Evolutionary conservation across 2,113 vertebrate species (phyloP).

Genomic region (Prolemur simus): DNA sequence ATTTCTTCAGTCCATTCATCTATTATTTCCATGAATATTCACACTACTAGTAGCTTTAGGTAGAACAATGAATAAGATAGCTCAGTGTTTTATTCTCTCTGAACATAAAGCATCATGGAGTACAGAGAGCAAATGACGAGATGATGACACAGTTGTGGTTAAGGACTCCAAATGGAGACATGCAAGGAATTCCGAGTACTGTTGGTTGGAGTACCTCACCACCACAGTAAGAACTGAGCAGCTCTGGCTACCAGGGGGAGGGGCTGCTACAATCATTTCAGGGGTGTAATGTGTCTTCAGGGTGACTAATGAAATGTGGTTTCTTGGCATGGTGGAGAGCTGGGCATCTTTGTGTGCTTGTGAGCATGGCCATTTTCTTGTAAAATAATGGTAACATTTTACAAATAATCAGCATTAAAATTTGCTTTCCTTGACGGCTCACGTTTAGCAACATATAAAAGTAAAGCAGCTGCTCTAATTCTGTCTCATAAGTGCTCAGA

Average conservation of each 20-base stretch:
- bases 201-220: neutral
- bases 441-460: neutral
- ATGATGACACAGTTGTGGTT: too few relatives aligned
- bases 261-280: neutral
- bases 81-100: neutral
- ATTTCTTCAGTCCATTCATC: neutral
- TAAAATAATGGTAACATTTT: neutral
- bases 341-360: neutral
- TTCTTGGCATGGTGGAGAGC: neutral
- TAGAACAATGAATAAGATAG: neutral
- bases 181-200: neutral
- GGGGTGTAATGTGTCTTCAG: neutral
- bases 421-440: neutral
- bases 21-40: neutral
- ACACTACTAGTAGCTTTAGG: neutral
- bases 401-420: neutral
- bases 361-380: neutral
- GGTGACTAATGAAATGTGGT: neutral
- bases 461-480: neutral
- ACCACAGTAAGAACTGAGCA: too few relatives aligned
- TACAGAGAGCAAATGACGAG: neutral
- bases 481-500: neutral
- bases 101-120: neutral
- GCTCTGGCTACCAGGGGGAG: neutral
- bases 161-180: too few relatives aligned